phyloP scores from a whole-genome alignment of 30 jellyfish, hydroid and myxozoan species.

The Cassiopea andromeda region DNA sequence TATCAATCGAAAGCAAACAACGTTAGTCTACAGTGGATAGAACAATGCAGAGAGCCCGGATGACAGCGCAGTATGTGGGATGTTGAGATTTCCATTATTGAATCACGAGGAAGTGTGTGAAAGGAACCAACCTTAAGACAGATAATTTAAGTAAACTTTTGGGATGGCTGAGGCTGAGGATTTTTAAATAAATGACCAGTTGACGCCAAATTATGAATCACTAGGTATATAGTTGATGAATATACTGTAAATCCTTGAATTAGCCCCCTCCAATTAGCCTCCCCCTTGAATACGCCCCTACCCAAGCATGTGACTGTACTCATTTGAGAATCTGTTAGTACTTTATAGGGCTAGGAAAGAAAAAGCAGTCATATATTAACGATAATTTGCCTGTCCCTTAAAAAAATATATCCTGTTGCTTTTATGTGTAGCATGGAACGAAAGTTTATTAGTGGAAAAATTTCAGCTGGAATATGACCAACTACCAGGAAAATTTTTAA shows the following conservation, averaged over 20 bases:
- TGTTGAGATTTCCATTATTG: constrained; percentile 1
- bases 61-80: not conserved
- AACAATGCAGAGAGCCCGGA: not conserved
- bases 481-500: too few relatives aligned
- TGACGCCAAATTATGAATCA: not conserved
- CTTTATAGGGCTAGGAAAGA: too few relatives aligned
- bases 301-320: too few relatives aligned
- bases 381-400: too few relatives aligned
- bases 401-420: too few relatives aligned
- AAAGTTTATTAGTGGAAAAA: too few relatives aligned
- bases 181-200: not conserved
- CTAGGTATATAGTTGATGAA: not conserved
- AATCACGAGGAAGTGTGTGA: not conserved
- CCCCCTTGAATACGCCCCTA: too few relatives aligned
- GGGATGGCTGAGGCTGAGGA: not conserved
- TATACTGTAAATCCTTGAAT: not conserved
- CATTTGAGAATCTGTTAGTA: too few relatives aligned
- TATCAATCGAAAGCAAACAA: not conserved
- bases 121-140: not conserved
- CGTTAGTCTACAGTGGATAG: not conserved
- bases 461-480: too few relatives aligned
- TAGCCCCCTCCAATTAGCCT: too few relatives aligned
- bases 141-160: not conserved
- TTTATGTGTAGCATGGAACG: too few relatives aligned
- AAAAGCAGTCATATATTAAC: too few relatives aligned